Percentiles rank a stretch among this genome's conserved stretches.
phyloP scores from a whole-genome alignment of 2,888 invertebrate genomes.

The Heliconius cydno region DNA sequence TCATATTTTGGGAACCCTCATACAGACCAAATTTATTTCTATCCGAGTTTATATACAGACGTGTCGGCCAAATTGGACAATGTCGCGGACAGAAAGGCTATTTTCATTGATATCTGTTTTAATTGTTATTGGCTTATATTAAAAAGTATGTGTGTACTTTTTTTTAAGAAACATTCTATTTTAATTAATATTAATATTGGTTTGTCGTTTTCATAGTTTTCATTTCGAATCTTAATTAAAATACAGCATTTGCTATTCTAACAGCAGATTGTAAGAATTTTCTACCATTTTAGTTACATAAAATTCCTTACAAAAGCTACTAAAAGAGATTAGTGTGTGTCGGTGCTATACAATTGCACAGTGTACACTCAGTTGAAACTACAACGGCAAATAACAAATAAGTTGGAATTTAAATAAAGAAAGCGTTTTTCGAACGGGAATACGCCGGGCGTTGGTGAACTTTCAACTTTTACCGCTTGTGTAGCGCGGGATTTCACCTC shows the following conservation, averaged over 20 bases:
- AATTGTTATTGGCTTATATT: constrained; percentile 8
- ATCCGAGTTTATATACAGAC: constrained; percentile 62
- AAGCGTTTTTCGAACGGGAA: constrained; percentile 74
- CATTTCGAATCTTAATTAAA: not conserved
- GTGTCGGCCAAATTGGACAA: constrained; percentile 66
- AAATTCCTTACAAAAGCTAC: constrained; percentile 19
- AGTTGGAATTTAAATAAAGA: constrained; percentile 83
- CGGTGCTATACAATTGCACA: constrained; percentile 55
- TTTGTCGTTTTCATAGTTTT: not conserved
- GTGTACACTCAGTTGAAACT: constrained; percentile 67
- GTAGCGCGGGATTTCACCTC: constrained; percentile 59
- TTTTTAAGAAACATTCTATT: not conserved
- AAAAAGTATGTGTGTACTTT: not conserved
- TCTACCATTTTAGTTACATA: constrained; percentile 2
- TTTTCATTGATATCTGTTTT: not conserved
- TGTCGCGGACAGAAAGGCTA: constrained; percentile 49
- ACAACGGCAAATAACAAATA: constrained; percentile 78
- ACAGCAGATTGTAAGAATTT: not conserved
- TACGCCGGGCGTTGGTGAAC: constrained; percentile 78
- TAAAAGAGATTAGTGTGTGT: constrained; percentile 57
- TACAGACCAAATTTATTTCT: constrained; percentile 56
- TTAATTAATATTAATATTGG: not conserved
- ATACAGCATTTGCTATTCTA: not conserved
- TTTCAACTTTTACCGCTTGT: constrained; percentile 81
- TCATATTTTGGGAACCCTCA: constrained; percentile 57